phyloP scores from a whole-genome alignment of 1,140 invertebrate species.

The Euschistus heros region DNA sequence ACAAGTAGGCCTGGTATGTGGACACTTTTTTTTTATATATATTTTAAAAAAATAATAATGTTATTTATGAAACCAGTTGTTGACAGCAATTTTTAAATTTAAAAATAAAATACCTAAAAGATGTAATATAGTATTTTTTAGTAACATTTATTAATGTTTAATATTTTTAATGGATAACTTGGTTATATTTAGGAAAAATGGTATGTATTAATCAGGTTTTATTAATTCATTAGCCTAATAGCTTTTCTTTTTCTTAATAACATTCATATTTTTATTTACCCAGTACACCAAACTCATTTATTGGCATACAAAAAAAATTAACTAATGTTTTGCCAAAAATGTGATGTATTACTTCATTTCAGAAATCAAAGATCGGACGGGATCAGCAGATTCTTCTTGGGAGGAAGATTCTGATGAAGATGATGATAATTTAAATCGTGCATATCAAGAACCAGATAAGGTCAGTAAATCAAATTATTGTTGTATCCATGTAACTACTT shows the following conservation, averaged over 20 bases:
- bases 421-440: slow-evolving; percentile 34
- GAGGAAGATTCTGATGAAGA: slow-evolving; percentile 74
- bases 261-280: no score
- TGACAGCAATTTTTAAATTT: not conserved
- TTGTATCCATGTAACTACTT: not conserved
- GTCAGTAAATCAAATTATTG: not conserved
- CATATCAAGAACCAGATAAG: slow-evolving; percentile 1
- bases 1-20: slow-evolving; percentile 14
- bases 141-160: no score
- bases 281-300: no score
- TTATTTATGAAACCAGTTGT: not conserved
- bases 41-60: not conserved
- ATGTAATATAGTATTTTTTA: no score
- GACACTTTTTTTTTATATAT: not conserved
- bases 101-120: not conserved
- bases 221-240: no score
- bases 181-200: no score
- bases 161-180: no score
- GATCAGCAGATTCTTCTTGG: slow-evolving; percentile 58
- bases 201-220: no score
- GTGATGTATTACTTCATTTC: not conserved
- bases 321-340: no score
- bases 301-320: not conserved
- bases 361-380: slow-evolving; percentile 35
- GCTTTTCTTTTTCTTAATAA: no score